Percentiles rank a stretch among this genome's conserved stretches.
These are phyloP conservation scores for Ophioninae sp. DNA, from an alignment of 2,888 invertebrate species.

Conservation along the genomic window DNA sequence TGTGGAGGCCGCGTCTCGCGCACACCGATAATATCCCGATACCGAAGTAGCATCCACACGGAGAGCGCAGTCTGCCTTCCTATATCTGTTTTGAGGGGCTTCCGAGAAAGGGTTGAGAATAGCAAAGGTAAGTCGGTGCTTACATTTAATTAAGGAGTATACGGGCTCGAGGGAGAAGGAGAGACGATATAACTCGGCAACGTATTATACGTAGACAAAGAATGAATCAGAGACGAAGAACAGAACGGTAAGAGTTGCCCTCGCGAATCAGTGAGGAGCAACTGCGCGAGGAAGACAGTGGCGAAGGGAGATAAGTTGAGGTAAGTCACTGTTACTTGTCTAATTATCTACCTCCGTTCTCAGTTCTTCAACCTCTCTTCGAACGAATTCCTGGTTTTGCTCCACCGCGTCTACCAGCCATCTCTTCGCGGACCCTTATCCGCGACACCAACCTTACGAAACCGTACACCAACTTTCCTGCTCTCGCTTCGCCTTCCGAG, in stretches of 20 bases:
- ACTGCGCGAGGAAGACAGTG: conserved; percentile 42
- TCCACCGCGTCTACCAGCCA: conserved; percentile 57
- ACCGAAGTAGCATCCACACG: conserved; percentile 35
- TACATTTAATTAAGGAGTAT: conserved; percentile 78
- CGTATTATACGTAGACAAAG: conserved; percentile 12
- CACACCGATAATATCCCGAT: conserved; percentile 33
- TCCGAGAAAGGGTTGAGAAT: conserved; percentile 64
- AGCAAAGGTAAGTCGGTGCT: conserved; percentile 74
- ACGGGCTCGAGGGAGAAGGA: conserved; percentile 67
- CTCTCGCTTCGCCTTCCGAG: conserved; percentile 34
- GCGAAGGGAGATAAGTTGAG: conserved; percentile 55
- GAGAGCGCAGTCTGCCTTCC: conserved; percentile 25
- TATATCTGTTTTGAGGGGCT: conserved; percentile 42
- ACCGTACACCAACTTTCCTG: conserved; percentile 43
- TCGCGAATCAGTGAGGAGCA: conserved; percentile 43
- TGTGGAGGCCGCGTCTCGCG: conserved; percentile 10
- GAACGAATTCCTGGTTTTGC: conserved; percentile 65
- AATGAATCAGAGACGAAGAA: conserved; percentile 47
- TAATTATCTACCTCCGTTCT: conserved; percentile 75
- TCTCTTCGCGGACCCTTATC: conserved; percentile 30
- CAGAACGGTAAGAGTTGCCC: conserved; percentile 54
- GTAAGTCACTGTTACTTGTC: conserved; percentile 76
- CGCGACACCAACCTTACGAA: conserved; percentile 15
- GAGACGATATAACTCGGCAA: background rate
- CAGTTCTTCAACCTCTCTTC: conserved; percentile 51